Conservation (phyloP, 2,888 invertebrate species). For the Leptinotarsa peninsularis region DNA sequence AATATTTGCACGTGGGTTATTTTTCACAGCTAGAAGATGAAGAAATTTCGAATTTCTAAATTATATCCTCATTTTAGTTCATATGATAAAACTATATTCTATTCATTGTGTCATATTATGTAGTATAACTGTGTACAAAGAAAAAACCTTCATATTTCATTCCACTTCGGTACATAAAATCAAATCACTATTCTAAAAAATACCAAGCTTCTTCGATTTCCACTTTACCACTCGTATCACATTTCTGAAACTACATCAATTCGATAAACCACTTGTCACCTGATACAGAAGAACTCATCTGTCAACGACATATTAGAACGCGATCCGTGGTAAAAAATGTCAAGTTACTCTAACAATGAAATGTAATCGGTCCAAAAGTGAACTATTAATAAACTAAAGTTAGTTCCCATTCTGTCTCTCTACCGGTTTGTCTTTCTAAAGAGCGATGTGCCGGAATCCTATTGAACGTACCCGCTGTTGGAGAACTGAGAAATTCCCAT, state of each 20-base stretch:
- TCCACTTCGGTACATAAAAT: too few species aligned
- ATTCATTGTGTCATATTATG: too few species aligned
- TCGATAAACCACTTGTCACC: background rate
- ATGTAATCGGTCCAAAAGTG: background rate
- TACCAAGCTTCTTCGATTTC: background rate
- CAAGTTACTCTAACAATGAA: background rate
- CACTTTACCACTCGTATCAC: background rate
- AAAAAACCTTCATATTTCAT: too few species aligned
- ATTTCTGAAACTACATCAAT: background rate
- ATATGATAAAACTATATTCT: too few species aligned
- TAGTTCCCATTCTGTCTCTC: background rate
- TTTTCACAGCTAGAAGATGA: too few species aligned
- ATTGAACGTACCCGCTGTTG: background rate
- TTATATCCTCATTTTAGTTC: too few species aligned
- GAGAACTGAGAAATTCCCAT: background rate
- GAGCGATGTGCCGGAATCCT: background rate
- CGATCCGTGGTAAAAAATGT: slow-evolving; percentile 1
- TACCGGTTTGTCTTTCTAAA: slow-evolving; percentile 1
- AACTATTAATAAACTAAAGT: slow-evolving; percentile 13
- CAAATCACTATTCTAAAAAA: background rate
- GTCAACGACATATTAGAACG: slow-evolving; percentile 13
- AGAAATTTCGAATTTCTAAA: too few species aligned
- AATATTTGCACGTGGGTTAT: too few species aligned
- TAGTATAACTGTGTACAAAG: too few species aligned
- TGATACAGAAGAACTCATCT: background rate